phyloP scores from a whole-genome alignment of 2,888 invertebrate genomes.

The Thysanoteuthis rhombus region DNA sequence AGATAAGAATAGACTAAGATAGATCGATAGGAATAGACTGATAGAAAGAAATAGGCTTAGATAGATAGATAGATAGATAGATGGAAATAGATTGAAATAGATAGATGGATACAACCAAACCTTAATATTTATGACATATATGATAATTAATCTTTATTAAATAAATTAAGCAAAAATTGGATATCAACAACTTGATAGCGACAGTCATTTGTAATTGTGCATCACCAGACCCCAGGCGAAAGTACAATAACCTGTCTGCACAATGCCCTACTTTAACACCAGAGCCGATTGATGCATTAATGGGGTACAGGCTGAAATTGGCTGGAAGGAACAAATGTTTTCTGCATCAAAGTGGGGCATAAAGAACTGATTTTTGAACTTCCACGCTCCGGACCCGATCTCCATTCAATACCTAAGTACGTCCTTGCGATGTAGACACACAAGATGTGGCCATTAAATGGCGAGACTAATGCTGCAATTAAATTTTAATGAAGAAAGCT shows the following conservation, averaged over 20 bases:
- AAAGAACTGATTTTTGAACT: not conserved
- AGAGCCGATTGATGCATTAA: not conserved
- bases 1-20: not conserved
- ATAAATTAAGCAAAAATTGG: not conserved
- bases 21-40: not conserved
- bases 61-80: not conserved
- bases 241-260: not conserved
- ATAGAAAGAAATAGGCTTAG: not conserved
- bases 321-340: not conserved
- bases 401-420: not conserved
- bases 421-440: not conserved
- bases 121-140: too few species aligned
- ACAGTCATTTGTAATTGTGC: not conserved
- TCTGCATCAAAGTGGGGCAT: not conserved
- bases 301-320: not conserved
- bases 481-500: too few species aligned
- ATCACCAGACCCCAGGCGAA: not conserved
- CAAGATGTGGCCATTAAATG: too few species aligned
- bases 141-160: too few species aligned
- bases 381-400: not conserved
- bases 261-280: not conserved
- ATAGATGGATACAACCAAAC: not conserved
- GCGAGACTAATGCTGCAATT: too few species aligned
- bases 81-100: not conserved
- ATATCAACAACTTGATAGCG: not conserved